Base-by-base conservation (phyloP, 2,888 invertebrate species). In the Tanaodytes sp. region DNA sequence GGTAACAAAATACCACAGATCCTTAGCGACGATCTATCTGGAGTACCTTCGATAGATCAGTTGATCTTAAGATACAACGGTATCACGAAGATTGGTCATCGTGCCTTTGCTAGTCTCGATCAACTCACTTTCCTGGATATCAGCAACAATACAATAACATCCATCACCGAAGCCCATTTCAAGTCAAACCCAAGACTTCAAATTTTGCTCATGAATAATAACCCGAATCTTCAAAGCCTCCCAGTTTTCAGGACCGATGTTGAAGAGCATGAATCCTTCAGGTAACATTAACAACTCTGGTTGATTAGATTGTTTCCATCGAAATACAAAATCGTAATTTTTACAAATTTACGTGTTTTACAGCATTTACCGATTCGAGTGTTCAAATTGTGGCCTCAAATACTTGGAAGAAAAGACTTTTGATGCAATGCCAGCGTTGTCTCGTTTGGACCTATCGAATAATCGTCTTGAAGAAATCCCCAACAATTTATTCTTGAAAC, bases 91-190 rank as follows among this genome's bases (percentile, higher is more conserved):
- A 90, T 94, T 62, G 89, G 91, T 77, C 88, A 89, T 14, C 90
- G 90, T 77, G 90, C 92, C 4, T 92, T 94, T 85, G 85, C 88
- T 37, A 87, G 88, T 67, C 87, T 93, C 63, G 88, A 88, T 57
- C 89, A 90, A 71, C 87, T 94, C 36, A 89, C 90, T 73, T 88
- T 90, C 78, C 87, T 94, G 69, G 92, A 94, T 82, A 87, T 94
- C 67, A 92, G 93, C 2, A 88, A 90, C 76, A 94, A 94, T 80
- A 87, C 90, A 68, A 83, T 94, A 49, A 89, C 89, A 54, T 89
- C 89, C 68, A 85, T 93, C 27, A 91, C 90, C 0, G 88, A 89
- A 62, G 88, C 91, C 80, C 87, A 93, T 48, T 92, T 94, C 78
- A 89, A 88, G 71, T 88, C 89, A 77, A 93, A 93, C 80, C 87